Conservation (phyloP, 2,888 invertebrate species). For the Hydrotaea cyrtoneurina region DNA sequence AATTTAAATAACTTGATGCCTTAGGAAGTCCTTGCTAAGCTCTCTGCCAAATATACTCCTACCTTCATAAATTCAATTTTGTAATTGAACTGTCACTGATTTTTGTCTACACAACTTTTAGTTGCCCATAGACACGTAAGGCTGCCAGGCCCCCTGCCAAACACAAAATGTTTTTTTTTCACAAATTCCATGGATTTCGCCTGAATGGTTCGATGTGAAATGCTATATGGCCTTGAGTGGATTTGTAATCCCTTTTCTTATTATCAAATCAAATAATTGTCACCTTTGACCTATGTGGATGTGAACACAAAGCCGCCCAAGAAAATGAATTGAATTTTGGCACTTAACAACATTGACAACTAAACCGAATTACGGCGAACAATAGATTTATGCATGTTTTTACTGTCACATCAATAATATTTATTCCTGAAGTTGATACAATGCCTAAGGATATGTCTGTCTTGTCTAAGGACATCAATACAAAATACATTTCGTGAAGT, state of each 20-base stretch:
- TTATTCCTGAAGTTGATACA: background rate
- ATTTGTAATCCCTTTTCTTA: constrained; percentile 12
- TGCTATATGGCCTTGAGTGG: constrained; percentile 17
- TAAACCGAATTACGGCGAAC: background rate
- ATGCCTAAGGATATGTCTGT: background rate
- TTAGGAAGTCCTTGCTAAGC: too few species aligned
- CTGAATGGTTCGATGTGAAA: background rate
- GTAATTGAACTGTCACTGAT: background rate
- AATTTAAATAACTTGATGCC: too few species aligned
- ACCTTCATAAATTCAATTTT: background rate
- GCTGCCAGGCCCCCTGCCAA: background rate
- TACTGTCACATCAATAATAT: constrained; percentile 13
- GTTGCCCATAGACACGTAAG: background rate
- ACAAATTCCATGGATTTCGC: background rate
- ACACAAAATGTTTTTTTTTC: background rate
- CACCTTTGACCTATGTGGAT: constrained; percentile 9
- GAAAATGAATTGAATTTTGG: background rate
- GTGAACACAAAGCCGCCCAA: background rate
- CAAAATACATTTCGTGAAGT: background rate
- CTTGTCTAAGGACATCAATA: background rate
- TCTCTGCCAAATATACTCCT: too few species aligned
- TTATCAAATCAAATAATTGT: constrained; percentile 56
- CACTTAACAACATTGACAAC: constrained; percentile 14
- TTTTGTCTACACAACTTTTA: background rate
- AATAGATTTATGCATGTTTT: background rate